Conservation (phyloP, 2,113 vertebrate species). For the Pelodiscus sinensis region DNA sequence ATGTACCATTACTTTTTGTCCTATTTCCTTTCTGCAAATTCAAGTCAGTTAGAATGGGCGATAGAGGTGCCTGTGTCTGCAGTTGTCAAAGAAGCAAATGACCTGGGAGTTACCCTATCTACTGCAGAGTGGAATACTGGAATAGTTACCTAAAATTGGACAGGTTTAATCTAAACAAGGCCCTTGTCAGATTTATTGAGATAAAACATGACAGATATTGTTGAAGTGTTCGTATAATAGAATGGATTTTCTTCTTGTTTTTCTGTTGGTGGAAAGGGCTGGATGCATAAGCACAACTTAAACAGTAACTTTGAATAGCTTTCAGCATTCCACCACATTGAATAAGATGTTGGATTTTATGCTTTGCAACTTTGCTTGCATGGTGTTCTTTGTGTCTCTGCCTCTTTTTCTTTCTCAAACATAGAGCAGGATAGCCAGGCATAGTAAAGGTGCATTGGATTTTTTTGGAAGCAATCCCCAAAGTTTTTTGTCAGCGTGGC, state of each 20-base stretch:
- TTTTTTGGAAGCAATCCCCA: constrained; percentile 1
- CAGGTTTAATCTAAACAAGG: not conserved
- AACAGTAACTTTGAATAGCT: not conserved
- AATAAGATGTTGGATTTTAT: not conserved
- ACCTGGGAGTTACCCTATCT: accelerated
- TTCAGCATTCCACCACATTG: not conserved
- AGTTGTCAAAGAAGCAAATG: not conserved
- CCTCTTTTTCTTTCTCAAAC: not conserved
- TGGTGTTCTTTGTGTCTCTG: not conserved
- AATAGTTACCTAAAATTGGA: not conserved
- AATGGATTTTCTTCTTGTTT: not conserved
- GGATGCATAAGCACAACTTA: no score
- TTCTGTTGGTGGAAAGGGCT: not conserved
- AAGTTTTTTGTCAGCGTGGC: not conserved
- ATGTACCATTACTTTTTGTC: not conserved
- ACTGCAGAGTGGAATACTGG: not conserved
- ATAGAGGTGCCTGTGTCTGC: not conserved
- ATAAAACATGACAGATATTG: not conserved
- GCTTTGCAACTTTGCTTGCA: not conserved
- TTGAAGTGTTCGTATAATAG: not conserved
- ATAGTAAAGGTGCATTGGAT: not conserved
- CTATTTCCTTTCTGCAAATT: not conserved
- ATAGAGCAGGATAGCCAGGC: not conserved
- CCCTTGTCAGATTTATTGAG: not conserved
- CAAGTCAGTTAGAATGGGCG: not conserved